Conservation (phyloP, 2,113 vertebrate genomes). For the Puntigrus tetrazona region DNA sequence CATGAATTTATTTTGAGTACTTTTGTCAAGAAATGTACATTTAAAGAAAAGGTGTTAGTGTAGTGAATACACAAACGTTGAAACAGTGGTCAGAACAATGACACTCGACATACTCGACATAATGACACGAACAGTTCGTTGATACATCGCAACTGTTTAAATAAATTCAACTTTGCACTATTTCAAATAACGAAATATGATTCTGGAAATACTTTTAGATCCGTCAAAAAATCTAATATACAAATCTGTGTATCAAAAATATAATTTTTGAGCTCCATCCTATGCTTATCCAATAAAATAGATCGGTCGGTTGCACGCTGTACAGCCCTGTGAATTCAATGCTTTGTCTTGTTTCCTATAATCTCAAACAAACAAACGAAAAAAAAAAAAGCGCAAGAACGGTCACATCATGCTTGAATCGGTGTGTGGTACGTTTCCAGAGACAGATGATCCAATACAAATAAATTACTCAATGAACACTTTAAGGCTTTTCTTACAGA, state of each 20-base stretch:
- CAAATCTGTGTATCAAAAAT: conserved; percentile 95
- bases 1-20: conserved; percentile 50
- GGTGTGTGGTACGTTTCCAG: conserved; percentile 65
- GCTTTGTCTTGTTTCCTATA: conserved; percentile 19
- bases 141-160: conserved; percentile 77
- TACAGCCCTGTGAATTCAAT: conserved; percentile 45
- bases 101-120: conserved; percentile 23
- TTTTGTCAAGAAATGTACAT: conserved; percentile 41
- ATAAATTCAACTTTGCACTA: conserved; percentile 91
- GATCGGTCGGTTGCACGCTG: conserved; percentile 57
- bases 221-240: conserved; percentile 90
- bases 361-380: too few species aligned
- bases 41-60: conserved; percentile 41
- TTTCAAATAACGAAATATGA: conserved; percentile 88
- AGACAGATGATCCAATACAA: conserved; percentile 74
- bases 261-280: conserved; percentile 84
- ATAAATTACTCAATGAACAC: conserved; percentile 89
- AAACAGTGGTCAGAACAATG: conserved; percentile 35
- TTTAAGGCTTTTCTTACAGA: conserved; percentile 78
- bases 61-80: conserved; percentile 44
- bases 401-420: conserved; percentile 78
- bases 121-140: conserved; percentile 32
- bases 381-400: conserved; percentile 80
- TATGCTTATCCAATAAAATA: conserved; percentile 66
- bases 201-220: conserved; percentile 79